Conservation (phyloP, 2,888 invertebrate genomes). For the Mimas tiliae region DNA sequence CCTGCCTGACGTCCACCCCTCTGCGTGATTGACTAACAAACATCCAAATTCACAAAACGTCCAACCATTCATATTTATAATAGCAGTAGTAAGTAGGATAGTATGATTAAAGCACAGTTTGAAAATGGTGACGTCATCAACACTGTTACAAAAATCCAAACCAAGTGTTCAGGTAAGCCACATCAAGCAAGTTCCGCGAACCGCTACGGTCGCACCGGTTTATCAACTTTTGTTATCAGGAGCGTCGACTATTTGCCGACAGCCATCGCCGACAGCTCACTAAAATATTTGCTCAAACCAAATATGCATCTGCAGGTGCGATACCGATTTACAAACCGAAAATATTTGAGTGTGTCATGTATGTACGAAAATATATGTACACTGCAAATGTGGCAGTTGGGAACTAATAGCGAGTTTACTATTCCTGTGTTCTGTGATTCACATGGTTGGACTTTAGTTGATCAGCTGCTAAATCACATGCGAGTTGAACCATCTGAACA, state of each 20-base stretch:
- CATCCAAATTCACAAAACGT: too few species aligned
- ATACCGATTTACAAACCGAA: background rate
- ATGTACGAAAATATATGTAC: background rate
- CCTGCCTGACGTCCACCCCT: too few species aligned
- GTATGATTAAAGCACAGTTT: too few species aligned
- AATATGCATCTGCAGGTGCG: constrained; percentile 20
- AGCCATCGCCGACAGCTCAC: constrained; percentile 15
- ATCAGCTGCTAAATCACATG: too few species aligned
- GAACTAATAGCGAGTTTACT: too few species aligned
- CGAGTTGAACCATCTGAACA: too few species aligned
- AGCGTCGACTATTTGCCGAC: constrained; percentile 27
- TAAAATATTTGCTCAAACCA: constrained; percentile 21
- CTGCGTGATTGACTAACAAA: too few species aligned
- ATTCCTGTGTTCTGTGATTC: too few species aligned
- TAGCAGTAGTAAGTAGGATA: too few species aligned
- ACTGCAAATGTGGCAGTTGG: background rate
- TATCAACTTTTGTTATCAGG: constrained; percentile 27
- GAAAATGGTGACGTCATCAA: too few species aligned
- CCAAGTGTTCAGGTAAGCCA: background rate
- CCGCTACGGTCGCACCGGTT: background rate
- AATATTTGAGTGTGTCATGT: background rate
- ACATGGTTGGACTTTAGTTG: too few species aligned
- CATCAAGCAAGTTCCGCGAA: background rate
- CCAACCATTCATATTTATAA: too few species aligned
- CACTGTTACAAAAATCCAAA: background rate